Evolutionary conservation across 2,113 vertebrate genomes (phyloP).

Genomic region (Microcebus jonahi): DNA sequence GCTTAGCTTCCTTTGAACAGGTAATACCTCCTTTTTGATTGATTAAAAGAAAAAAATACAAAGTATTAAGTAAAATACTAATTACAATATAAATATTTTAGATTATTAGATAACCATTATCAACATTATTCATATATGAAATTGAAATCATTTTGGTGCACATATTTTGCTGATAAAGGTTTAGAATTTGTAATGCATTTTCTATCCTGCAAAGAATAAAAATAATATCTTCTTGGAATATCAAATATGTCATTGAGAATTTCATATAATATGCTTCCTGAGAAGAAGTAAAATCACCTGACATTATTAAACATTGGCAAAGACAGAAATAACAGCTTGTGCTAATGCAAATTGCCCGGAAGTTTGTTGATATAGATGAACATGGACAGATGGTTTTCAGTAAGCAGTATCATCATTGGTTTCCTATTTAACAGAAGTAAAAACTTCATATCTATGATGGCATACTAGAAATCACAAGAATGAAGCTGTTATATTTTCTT

Average conservation of each 20-base stretch:
- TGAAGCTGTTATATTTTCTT: neutral
- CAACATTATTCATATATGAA: constrained; percentile 15
- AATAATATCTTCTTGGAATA: constrained; percentile 24
- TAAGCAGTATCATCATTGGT: constrained; percentile 76
- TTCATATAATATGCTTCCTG: constrained; percentile 13
- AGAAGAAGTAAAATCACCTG: constrained; percentile 71
- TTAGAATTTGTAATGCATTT: neutral
- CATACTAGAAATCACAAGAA: constrained; percentile 58
- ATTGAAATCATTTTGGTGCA: constrained; percentile 4
- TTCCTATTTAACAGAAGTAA: constrained; percentile 77
- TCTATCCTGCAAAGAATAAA: neutral
- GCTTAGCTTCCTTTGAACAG: neutral
- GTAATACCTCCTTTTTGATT: neutral
- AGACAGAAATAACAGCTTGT: constrained; percentile 80
- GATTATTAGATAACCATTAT: neutral
- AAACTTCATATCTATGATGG: constrained; percentile 60
- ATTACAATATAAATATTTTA: constrained; percentile 63
- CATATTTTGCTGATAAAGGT: neutral
- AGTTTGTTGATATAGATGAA: constrained; percentile 78
- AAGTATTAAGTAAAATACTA: neutral
- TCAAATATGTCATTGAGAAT: constrained; percentile 32
- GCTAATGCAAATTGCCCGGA: constrained; percentile 78
- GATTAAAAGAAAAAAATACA: neutral
- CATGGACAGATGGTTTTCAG: constrained; percentile 82
- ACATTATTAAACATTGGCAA: constrained; percentile 75